A percentile compares a stretch with the other conserved stretches of the same genome.
Evolutionary conservation across 1,140 invertebrate species (phyloP).

Genomic region (Stratiolaelaps scimitus): DNA sequence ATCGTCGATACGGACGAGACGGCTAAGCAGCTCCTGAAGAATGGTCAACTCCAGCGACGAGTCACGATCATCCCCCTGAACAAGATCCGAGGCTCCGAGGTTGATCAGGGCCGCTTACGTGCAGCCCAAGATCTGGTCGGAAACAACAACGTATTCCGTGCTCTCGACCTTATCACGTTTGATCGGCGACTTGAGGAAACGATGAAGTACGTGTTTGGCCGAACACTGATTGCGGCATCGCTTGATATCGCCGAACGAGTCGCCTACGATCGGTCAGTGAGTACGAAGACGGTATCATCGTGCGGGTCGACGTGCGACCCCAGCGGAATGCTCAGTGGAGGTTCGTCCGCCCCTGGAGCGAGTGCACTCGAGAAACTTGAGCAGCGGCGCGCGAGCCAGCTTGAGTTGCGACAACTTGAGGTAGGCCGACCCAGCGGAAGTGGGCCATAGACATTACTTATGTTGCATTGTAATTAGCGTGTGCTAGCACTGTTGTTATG

Average conservation of each 20-base stretch:
- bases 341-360: slow-evolving; percentile 39
- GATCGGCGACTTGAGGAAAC: slow-evolving; percentile 55
- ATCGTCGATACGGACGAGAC: slow-evolving; percentile 76
- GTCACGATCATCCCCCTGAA: slow-evolving; percentile 82
- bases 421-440: too few species aligned
- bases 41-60: slow-evolving; percentile 61
- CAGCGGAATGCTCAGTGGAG: slow-evolving; percentile 71
- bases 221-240: slow-evolving; percentile 66
- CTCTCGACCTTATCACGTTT: slow-evolving; percentile 67
- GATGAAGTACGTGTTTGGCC: slow-evolving; percentile 80
- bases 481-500: too few species aligned
- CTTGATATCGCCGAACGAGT: slow-evolving; percentile 62
- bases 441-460: too few species aligned
- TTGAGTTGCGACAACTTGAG: slow-evolving; percentile 39
- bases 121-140: slow-evolving; percentile 64
- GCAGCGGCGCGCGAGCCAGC: slow-evolving; percentile 32
- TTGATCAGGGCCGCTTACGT: slow-evolving; percentile 50
- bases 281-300: slow-evolving; percentile 68
- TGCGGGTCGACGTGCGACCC: slow-evolving; percentile 87
- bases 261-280: slow-evolving; percentile 60
- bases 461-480: too few species aligned
- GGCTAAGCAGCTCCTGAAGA: slow-evolving; percentile 66
- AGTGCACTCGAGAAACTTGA: slow-evolving; percentile 15
- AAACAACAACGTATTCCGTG: slow-evolving; percentile 63
- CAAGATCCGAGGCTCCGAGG: slow-evolving; percentile 56